Percentiles rank a stretch among this genome's conserved stretches.
These are phyloP conservation scores for Cetonia aurata DNA, from an alignment of 2,888 invertebrate genomes.

Conservation along the genomic window DNA sequence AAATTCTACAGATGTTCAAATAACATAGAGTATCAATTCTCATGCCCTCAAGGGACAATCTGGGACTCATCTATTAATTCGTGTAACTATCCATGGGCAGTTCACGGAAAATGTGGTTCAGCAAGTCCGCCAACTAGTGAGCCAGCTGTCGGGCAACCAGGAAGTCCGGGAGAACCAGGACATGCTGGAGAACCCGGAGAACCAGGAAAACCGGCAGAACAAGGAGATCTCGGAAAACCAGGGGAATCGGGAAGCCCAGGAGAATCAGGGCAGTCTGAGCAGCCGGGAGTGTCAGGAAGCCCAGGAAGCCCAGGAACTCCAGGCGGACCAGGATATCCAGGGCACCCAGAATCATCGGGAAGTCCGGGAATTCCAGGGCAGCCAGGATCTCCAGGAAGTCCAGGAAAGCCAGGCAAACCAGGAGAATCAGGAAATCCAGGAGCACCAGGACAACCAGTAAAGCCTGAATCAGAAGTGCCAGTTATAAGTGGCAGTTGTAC, in stretches of 20 bases:
- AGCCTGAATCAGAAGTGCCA: constrained; percentile 28
- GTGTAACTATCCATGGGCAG: constrained; percentile 43
- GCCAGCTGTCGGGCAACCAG: constrained; percentile 33
- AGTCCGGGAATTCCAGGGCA: constrained; percentile 37
- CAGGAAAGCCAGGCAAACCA: constrained; percentile 45
- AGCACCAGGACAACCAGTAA: constrained; percentile 29
- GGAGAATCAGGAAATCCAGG: constrained; percentile 60
- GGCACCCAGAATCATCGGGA: not conserved
- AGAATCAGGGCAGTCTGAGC: constrained; percentile 29
- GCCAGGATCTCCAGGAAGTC: constrained; percentile 45
- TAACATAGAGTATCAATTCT: constrained; percentile 36
- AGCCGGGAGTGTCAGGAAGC: constrained; percentile 45
- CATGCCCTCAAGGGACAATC: constrained; percentile 41
- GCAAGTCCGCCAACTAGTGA: constrained; percentile 26
- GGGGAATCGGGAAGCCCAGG: constrained; percentile 29
- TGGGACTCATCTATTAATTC: constrained; percentile 35
- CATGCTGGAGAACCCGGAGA: constrained; percentile 23
- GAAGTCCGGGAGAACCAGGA: constrained; percentile 47
- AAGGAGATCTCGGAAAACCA: constrained; percentile 39
- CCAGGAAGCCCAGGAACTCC: constrained; percentile 49
- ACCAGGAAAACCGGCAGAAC: constrained; percentile 41
- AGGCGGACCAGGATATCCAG: constrained; percentile 46
- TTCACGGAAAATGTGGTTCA: constrained; percentile 36
- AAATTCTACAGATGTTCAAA: constrained; percentile 43
- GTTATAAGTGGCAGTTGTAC: constrained; percentile 34